Conservation (phyloP, 2,888 invertebrate species). For the Linyphia triangularis region DNA sequence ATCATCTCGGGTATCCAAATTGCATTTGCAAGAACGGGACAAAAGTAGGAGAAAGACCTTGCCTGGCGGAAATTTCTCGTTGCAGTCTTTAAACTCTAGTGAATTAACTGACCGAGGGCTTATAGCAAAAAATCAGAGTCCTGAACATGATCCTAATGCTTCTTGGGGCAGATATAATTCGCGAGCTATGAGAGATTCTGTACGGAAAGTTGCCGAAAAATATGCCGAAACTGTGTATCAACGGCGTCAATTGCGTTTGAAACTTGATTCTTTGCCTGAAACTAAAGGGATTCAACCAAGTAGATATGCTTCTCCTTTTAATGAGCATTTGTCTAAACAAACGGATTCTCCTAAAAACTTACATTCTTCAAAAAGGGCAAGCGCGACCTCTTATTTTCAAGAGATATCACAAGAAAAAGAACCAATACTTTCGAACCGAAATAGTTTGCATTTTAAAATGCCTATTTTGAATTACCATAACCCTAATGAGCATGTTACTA, state of each 20-base stretch:
- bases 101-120: not conserved
- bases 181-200: slow-evolving; percentile 69
- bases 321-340: slow-evolving; percentile 1
- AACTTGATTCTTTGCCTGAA: slow-evolving; percentile 51
- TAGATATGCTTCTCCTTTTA: slow-evolving; percentile 20
- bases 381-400: slow-evolving; percentile 1
- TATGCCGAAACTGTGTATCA: slow-evolving; percentile 63
- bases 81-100: not conserved
- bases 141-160: slow-evolving; percentile 70
- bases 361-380: slow-evolving; percentile 17
- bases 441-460: slow-evolving; percentile 25
- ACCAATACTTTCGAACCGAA: not conserved
- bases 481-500: slow-evolving; percentile 1
- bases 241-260: slow-evolving; percentile 24
- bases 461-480: slow-evolving; percentile 14
- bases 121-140: slow-evolving; percentile 11
- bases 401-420: slow-evolving; percentile 31
- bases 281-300: slow-evolving; percentile 21
- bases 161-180: slow-evolving; percentile 73
- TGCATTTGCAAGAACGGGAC: not conserved
- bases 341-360: slow-evolving; percentile 1
- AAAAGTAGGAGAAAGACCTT: slow-evolving; percentile 53
- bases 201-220: slow-evolving; percentile 67
- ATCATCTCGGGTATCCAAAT: slow-evolving; percentile 57
- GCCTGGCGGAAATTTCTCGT: slow-evolving; percentile 40